These are phyloP conservation scores for Megaceryle torquata DNA, from an alignment of 2,113 vertebrate genomes.

Conservation along the genomic window DNA sequence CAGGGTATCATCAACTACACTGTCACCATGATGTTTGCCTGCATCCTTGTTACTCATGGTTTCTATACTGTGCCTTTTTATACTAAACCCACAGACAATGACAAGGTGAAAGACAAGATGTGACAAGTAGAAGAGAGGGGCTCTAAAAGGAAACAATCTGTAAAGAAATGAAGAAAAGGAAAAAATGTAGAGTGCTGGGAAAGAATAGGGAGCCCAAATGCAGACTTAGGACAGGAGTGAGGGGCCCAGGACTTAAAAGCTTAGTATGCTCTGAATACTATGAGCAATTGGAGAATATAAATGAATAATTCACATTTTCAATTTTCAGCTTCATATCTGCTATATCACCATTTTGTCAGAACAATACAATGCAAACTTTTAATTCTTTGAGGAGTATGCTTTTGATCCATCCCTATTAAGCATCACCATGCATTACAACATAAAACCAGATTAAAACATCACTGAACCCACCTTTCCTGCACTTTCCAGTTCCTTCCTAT, in stretches of 20 bases:
- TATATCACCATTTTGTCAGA: neutral
- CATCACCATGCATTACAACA: neutral
- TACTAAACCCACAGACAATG: neutral
- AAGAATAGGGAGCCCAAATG: neutral
- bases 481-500: constrained; percentile 84
- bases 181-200: neutral
- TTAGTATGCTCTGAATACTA: neutral
- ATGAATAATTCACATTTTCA: neutral
- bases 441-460: neutral
- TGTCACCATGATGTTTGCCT: neutral
- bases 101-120: neutral
- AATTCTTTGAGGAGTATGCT: neutral
- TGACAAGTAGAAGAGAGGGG: neutral
- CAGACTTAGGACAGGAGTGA: neutral
- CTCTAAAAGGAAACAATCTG: neutral
- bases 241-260: neutral
- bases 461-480: constrained; percentile 77
- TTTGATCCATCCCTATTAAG: neutral
- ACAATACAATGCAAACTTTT: neutral
- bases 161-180: neutral
- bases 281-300: neutral
- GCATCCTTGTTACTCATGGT: neutral
- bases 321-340: neutral
- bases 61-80: neutral
- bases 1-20: neutral